Evolutionary conservation across 2,113 vertebrate species (phyloP).

Genomic region (Uria lomvia): DNA sequence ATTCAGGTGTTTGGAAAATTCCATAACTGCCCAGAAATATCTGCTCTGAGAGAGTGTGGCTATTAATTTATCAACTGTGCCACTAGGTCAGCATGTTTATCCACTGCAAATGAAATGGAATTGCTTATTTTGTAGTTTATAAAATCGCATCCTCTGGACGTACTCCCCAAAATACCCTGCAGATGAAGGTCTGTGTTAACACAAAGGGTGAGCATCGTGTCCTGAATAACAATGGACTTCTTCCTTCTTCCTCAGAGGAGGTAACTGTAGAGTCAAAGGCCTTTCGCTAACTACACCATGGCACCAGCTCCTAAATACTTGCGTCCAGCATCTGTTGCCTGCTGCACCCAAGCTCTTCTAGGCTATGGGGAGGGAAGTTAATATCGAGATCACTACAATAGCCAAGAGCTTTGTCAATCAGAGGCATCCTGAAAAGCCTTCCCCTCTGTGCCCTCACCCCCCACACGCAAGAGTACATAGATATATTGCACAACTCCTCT

Average conservation of each 20-base stretch:
- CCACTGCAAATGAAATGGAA: not conserved
- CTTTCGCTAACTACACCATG: not conserved
- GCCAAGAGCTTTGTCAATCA: not conserved
- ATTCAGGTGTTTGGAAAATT: conserved; percentile 31
- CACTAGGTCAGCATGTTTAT: not conserved
- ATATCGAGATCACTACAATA: not conserved
- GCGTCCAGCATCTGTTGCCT: not conserved
- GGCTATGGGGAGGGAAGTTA: not conserved
- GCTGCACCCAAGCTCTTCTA: not conserved
- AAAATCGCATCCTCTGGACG: not conserved
- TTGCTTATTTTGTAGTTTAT: not conserved
- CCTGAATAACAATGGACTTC: not conserved
- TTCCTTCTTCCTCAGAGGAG: not conserved
- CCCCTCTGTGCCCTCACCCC: not conserved
- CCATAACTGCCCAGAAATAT: not conserved
- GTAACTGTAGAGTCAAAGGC: not conserved
- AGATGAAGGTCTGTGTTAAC: not conserved
- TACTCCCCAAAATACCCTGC: not conserved
- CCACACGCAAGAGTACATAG: not conserved
- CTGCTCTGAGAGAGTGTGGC: not conserved
- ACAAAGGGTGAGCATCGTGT: fast-evolving
- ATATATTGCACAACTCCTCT: not conserved
- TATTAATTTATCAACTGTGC: not conserved
- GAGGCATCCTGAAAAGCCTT: not conserved
- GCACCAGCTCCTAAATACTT: not conserved